Percentiles rank a stretch among this genome's conserved stretches.
Conservation (phyloP, 2,888 invertebrate species). For the Ophion ellenae region DNA sequence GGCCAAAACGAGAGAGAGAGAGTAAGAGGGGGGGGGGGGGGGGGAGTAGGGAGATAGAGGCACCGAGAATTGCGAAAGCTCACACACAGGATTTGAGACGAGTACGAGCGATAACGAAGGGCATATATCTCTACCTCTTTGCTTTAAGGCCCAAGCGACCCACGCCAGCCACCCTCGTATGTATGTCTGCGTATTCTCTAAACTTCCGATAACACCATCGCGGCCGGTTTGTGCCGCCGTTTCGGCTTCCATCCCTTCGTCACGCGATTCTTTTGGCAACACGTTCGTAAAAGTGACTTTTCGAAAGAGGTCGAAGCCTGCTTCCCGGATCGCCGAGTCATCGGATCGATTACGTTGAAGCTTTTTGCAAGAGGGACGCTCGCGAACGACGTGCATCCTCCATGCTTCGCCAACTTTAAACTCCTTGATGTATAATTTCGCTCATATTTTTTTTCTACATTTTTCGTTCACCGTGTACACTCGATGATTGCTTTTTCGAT, state of each 20-base stretch:
- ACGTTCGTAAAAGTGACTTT: conserved; percentile 58
- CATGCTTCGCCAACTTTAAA: conserved; percentile 22
- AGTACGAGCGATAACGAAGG: conserved; percentile 62
- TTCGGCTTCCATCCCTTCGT: conserved; percentile 65
- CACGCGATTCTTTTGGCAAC: conserved; percentile 76
- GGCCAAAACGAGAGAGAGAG: conserved; percentile 35
- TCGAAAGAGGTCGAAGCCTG: conserved; percentile 62
- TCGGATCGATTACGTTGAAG: conserved; percentile 10
- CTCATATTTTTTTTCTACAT: background rate
- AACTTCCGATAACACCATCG: conserved; percentile 73
- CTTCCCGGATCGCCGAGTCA: conserved; percentile 34
- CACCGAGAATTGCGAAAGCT: conserved; percentile 53
- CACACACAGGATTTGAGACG: conserved; percentile 55
- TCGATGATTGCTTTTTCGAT: background rate
- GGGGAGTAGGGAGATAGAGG: conserved; percentile 6
- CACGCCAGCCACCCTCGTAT: conserved; percentile 61
- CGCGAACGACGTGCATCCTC: conserved; percentile 52
- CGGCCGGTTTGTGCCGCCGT: conserved; percentile 43
- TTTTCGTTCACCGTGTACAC: background rate
- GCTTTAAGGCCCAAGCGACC: conserved; percentile 38
- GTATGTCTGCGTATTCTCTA: conserved; percentile 77
- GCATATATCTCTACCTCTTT: conserved; percentile 46
- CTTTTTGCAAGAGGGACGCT: conserved; percentile 18
- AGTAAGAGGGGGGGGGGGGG: background rate
- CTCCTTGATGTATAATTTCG: background rate